Base-by-base conservation (phyloP, 2,888 invertebrate genomes). In the Beris chalybata region DNA sequence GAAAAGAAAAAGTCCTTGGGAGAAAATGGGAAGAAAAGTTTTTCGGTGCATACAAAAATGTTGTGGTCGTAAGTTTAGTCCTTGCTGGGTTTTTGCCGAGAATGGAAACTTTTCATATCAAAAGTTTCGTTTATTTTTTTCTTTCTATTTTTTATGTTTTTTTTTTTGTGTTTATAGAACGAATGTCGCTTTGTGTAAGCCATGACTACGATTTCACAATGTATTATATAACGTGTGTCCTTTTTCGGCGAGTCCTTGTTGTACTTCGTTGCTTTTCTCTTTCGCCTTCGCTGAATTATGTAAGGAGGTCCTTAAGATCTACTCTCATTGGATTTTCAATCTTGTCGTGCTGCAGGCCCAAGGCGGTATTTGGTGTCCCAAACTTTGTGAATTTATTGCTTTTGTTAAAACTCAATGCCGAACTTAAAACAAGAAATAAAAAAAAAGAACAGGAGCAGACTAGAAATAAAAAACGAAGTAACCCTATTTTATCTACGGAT, bases 371-470 rank as follows among this genome's bases (percentile, higher is more conserved):
- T 22, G 57, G 38, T 32, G 5, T 9, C 50, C 30, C 29, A 50
- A 64, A 65, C 38, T 67, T 67, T 67, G 58, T 29, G 65, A 65
- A 67, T 67, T 67, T 67, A 67, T 67, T 67, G 65, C 54, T 67
- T 67, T 59, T 67, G 53, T 57, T 53, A 59, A 64, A 52, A 57
- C 65, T 38, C 38, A 38, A 5, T 38, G 7, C 9, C 9, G 38
- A 38, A 38, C 38, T 38, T 38, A 9, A 7, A 38, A 38, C 38
- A 38, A 38, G 9, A 38, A 38, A 3, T 3, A 38, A 3, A 3
- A 9, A 7, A 38, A 38, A 9, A 38, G 3, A 38, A 38, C 5
- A 38, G 38, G 7, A 38, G 22, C 22, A 22, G 22, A 22, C 22
- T 22, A 22, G 2, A 3, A 38, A 38, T 9, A 38, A 7, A 38